These are phyloP conservation scores for Adelphocoris suturalis DNA, from an alignment of 2,888 invertebrate genomes.

Conservation along the genomic window DNA sequence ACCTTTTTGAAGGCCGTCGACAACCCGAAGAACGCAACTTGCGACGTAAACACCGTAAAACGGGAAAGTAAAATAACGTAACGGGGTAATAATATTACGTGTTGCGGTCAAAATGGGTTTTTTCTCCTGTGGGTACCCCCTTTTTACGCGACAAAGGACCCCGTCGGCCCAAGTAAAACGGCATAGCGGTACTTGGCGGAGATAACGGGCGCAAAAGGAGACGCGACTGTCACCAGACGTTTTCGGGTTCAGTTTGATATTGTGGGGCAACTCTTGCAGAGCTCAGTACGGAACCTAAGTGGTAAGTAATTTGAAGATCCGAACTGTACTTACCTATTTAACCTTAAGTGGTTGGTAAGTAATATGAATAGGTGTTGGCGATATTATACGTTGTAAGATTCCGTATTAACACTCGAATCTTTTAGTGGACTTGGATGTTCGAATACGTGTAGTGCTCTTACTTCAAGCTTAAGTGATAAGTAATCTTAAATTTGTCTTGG, in stretches of 20 bases:
- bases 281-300: not conserved
- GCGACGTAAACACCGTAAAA: slow-evolving; percentile 25
- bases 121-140: not conserved
- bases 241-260: not conserved
- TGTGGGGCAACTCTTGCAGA: not conserved
- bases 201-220: not conserved
- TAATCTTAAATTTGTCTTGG: too few relatives aligned
- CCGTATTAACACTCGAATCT: too few relatives aligned
- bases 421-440: too few relatives aligned
- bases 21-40: not conserved
- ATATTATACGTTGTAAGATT: too few relatives aligned
- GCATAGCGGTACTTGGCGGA: slow-evolving; percentile 5
- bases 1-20: slow-evolving; percentile 12
- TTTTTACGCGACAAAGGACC: not conserved
- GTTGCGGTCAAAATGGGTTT: slow-evolving; percentile 1
- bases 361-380: too few relatives aligned
- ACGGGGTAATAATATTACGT: slow-evolving; percentile 36
- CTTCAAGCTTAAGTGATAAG: too few relatives aligned
- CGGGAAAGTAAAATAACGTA: not conserved
- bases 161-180: slow-evolving; percentile 1
- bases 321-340: too few relatives aligned
- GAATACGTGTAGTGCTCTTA: too few relatives aligned
- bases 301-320: too few relatives aligned
- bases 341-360: too few relatives aligned
- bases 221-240: not conserved